These are phyloP conservation scores for Otus scops DNA, from an alignment of 2,797 vertebrate species.

Conservation along the genomic window DNA sequence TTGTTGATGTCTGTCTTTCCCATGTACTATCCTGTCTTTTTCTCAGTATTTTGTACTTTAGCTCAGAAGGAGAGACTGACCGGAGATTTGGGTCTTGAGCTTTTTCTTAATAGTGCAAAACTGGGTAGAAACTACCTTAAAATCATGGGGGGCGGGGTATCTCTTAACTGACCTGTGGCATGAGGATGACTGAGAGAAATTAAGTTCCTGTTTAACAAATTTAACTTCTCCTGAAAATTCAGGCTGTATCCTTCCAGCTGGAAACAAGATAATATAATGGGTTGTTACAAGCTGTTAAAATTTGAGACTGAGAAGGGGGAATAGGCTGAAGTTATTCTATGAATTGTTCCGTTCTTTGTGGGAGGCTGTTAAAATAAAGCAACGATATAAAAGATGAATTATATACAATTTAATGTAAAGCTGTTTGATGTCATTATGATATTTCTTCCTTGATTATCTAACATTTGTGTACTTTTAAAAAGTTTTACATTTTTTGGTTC, in stretches of 20 bases:
- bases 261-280: slow-evolving; percentile 16
- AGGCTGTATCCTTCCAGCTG: slow-evolving; percentile 29
- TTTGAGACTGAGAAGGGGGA: slow-evolving; percentile 6
- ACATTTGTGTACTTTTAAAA: slow-evolving; percentile 46
- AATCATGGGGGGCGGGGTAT: not conserved
- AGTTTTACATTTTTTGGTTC: slow-evolving; percentile 60
- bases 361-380: slow-evolving; percentile 51
- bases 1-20: not conserved
- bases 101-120: not conserved
- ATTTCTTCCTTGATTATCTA: slow-evolving; percentile 60
- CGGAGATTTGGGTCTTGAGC: not conserved
- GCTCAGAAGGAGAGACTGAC: not conserved
- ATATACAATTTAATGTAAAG: slow-evolving; percentile 53
- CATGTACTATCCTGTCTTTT: not conserved
- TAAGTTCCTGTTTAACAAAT: not conserved
- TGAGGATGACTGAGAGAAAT: not conserved
- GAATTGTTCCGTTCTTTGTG: slow-evolving; percentile 55
- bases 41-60: not conserved
- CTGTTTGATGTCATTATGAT: slow-evolving; percentile 52
- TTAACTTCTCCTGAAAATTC: slow-evolving; percentile 7
- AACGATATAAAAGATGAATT: slow-evolving; percentile 53
- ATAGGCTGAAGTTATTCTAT: slow-evolving; percentile 49
- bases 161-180: not conserved
- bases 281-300: slow-evolving; percentile 57
- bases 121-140: not conserved